Evolutionary conservation across 2,888 invertebrate genomes (phyloP).

Genomic region (Cylindroiulus punctatus): DNA sequence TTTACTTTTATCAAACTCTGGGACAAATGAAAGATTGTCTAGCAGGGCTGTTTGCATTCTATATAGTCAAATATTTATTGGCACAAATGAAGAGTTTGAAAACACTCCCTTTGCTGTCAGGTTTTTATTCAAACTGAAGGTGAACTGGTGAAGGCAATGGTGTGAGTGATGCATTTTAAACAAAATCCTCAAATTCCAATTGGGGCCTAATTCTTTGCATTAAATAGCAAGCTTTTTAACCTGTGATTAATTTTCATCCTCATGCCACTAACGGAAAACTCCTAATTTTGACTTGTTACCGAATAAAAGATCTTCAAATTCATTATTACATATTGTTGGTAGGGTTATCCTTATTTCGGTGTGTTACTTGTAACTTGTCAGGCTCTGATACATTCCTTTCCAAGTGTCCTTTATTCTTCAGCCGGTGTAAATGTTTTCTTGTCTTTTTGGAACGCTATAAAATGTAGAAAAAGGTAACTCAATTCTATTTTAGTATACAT

Average conservation of each 20-base stretch:
- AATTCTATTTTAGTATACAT: background rate
- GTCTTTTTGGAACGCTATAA: constrained; percentile 46
- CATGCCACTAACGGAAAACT: background rate
- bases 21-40: background rate
- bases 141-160: background rate
- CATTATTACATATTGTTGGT: background rate
- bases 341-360: background rate
- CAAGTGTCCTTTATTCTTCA: constrained; percentile 47
- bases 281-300: background rate
- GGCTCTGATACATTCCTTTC: background rate
- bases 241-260: background rate
- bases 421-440: constrained; percentile 49
- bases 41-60: background rate
- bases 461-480: background rate
- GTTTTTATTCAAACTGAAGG: background rate
- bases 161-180: background rate
- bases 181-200: background rate
- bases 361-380: background rate
- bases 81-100: background rate
- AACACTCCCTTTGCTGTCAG: background rate
- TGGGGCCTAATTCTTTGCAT: background rate
- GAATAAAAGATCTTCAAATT: background rate
- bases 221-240: background rate
- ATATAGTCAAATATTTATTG: background rate
- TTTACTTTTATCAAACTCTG: background rate